Percentiles rank a stretch among this genome's conserved stretches.
Conservation (phyloP, 2,113 vertebrate genomes). For the Bos javanicus region DNA sequence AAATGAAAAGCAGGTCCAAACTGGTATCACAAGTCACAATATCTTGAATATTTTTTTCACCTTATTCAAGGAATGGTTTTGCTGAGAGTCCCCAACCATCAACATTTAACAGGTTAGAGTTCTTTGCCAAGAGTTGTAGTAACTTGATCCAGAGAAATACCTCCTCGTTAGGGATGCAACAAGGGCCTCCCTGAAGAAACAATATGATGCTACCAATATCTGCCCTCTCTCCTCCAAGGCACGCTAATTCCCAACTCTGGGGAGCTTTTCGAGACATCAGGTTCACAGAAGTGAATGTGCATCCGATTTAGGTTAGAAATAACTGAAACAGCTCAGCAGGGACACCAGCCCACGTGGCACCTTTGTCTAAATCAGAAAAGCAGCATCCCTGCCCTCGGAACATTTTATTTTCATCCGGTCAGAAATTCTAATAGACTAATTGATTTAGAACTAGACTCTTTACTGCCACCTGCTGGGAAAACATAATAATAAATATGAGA, state of each 20-base stretch:
- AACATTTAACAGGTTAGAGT: not conserved
- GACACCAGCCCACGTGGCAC: not conserved
- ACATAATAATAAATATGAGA: not conserved
- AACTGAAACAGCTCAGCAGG: not conserved
- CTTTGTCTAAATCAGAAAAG: not conserved
- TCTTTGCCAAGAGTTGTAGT: not conserved
- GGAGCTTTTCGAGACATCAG: too few species aligned
- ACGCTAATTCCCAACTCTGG: too few species aligned
- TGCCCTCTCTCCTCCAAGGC: not conserved
- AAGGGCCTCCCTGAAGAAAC: not conserved
- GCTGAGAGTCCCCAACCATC: not conserved
- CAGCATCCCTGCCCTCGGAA: not conserved
- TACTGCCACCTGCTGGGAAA: not conserved
- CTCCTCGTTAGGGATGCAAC: not conserved
- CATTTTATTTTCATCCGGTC: not conserved
- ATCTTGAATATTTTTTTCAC: not conserved
- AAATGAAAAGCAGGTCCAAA: not conserved
- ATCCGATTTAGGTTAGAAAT: not conserved
- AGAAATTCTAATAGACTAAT: not conserved
- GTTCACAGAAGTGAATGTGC: not conserved
- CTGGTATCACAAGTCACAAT: not conserved
- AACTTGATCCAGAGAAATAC: not conserved
- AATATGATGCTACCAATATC: fast-evolving
- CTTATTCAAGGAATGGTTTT: not conserved
- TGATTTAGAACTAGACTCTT: not conserved